These are phyloP conservation scores for Latrodectus geometricus DNA, from an alignment of 1,140 invertebrate species.

Conservation along the genomic window DNA sequence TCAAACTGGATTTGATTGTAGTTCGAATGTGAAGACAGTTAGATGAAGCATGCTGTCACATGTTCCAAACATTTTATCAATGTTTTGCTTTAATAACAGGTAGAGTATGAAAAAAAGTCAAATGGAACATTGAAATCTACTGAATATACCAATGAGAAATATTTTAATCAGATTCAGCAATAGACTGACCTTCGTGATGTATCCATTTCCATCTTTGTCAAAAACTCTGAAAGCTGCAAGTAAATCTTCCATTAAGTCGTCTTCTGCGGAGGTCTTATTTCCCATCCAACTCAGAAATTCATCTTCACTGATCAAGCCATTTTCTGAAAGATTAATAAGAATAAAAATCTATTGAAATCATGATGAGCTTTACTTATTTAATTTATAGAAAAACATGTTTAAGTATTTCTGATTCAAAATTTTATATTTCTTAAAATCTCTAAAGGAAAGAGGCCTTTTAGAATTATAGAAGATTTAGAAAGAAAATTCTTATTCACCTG, in stretches of 20 bases:
- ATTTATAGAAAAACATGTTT: no score
- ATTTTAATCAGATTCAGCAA: background rate
- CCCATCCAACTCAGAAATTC: constrained; percentile 66
- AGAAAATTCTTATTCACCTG: no score
- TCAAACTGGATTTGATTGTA: no score
- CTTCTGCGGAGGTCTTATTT: constrained; percentile 30
- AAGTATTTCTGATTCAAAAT: no score
- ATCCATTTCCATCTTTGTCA: constrained; percentile 81
- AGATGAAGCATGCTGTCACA: no score
- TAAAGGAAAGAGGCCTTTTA: background rate
- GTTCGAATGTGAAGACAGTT: no score
- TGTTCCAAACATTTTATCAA: no score
- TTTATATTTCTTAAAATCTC: background rate
- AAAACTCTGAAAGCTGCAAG: constrained; percentile 83
- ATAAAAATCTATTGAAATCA: background rate
- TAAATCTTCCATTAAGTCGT: constrained; percentile 73
- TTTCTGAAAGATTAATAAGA: constrained; percentile 48
- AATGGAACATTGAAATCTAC: no score
- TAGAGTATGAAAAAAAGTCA: no score
- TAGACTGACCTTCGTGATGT: constrained; percentile 73
- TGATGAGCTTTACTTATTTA: no score
- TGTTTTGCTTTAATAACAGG: no score
- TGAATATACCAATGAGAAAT: background rate
- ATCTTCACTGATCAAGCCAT: constrained; percentile 64
- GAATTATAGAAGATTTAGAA: background rate